Conservation (phyloP, 2,113 vertebrate species). For the Apteryx mantelli region DNA sequence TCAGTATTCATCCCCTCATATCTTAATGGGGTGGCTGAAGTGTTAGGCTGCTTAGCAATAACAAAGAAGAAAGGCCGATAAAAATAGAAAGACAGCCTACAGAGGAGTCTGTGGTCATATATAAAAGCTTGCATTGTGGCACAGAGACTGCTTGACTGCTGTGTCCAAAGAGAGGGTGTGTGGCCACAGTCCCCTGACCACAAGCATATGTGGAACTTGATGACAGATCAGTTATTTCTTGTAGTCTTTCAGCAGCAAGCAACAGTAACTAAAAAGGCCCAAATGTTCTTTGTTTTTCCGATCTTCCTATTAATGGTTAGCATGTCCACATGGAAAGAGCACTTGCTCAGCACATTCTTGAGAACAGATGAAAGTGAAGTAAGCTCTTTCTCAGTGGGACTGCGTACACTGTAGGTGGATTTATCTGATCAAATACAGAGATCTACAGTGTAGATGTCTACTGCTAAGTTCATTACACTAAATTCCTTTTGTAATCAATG, state of each 20-base stretch:
- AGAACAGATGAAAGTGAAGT: constrained; percentile 26
- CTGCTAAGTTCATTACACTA: background rate
- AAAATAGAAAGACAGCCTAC: background rate
- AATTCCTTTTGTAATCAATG: background rate
- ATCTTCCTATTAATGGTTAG: background rate
- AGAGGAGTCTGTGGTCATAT: background rate
- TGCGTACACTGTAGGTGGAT: background rate
- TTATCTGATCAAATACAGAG: constrained; percentile 58
- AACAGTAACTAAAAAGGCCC: background rate
- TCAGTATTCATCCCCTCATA: background rate
- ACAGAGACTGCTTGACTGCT: background rate
- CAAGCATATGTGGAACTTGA: background rate
- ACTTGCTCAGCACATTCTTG: background rate
- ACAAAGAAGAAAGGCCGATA: background rate
- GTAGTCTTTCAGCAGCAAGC: background rate
- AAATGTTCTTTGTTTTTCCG: background rate
- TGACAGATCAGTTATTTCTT: background rate
- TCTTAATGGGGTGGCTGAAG: background rate
- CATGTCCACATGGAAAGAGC: background rate
- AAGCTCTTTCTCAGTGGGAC: background rate
- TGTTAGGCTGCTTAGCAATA: background rate
- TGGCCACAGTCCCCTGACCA: background rate
- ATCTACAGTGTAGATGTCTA: constrained; percentile 53
- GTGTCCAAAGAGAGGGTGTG: background rate
- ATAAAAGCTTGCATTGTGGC: background rate